A percentile compares a stretch with the other conserved stretches of the same genome.
Evolutionary conservation across 1,140 invertebrate genomes (phyloP).

Genomic region (Doryteuthis pealeii): DNA sequence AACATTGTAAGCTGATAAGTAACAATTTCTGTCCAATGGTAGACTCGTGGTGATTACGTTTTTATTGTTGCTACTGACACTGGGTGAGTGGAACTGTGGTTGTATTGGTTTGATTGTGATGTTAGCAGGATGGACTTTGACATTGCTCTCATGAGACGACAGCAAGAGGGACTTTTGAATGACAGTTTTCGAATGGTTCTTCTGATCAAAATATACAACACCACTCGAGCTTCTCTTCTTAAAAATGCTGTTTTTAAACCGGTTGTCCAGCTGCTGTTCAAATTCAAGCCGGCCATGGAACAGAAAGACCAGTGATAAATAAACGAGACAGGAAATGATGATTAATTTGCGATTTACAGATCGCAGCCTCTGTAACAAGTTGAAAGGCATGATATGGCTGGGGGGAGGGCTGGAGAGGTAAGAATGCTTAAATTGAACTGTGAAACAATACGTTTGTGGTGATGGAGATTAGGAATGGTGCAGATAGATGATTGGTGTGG

Average conservation of each 20-base stretch:
- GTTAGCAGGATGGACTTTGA: background rate
- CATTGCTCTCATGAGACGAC: background rate
- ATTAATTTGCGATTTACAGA: constrained; percentile 16
- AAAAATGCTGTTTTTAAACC: background rate
- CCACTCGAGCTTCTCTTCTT: background rate
- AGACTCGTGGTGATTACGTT: background rate
- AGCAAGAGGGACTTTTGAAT: background rate
- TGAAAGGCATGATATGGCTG: constrained; percentile 6
- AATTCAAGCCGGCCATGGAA: constrained; percentile 39
- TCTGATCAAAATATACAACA: background rate
- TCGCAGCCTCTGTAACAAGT: constrained; percentile 2
- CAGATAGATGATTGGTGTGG: too few relatives aligned
- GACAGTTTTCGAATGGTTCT: background rate
- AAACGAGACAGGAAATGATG: constrained; percentile 25
- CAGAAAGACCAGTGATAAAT: constrained; percentile 32
- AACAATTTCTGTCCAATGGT: constrained; percentile 10
- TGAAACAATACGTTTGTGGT: too few relatives aligned
- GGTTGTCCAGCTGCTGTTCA: constrained; percentile 15
- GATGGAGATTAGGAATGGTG: too few relatives aligned
- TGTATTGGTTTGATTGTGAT: background rate
- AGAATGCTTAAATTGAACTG: too few relatives aligned
- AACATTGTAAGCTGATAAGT: constrained; percentile 11
- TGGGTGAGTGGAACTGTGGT: background rate
- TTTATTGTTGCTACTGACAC: background rate
- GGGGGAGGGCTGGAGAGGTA: too few relatives aligned